phyloP scores from a whole-genome alignment of 2,113 vertebrate species.

The Nerophis lumbriciformis region DNA sequence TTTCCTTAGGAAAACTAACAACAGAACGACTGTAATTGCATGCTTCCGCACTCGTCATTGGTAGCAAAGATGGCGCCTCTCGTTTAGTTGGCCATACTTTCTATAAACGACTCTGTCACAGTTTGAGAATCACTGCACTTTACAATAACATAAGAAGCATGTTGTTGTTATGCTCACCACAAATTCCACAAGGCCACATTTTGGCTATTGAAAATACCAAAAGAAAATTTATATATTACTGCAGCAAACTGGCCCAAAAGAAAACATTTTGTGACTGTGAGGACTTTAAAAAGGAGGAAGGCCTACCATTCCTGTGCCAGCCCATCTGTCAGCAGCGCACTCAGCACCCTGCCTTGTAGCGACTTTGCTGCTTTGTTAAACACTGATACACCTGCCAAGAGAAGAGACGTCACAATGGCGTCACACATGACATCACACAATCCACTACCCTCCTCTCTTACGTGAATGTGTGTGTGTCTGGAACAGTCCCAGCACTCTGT shows the following conservation, averaged over 20 bases:
- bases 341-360: conserved; percentile 73
- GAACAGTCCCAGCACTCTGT: conserved; percentile 79
- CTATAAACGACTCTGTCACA: too few species aligned
- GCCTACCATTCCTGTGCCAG: conserved; percentile 67
- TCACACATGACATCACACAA: background rate
- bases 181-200: too few species aligned
- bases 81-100: too few species aligned
- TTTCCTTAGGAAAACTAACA: too few species aligned
- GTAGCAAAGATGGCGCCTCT: too few species aligned
- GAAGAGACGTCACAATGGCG: background rate
- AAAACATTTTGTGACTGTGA: background rate
- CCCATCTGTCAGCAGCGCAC: conserved; percentile 75
- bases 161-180: too few species aligned
- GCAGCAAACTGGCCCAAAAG: background rate
- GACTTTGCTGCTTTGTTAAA: conserved; percentile 75
- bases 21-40: too few species aligned
- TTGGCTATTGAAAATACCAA: too few species aligned
- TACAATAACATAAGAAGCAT: too few species aligned
- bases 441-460: conserved; percentile 35
- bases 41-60: too few species aligned
- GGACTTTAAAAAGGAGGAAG: conserved; percentile 11
- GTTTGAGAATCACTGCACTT: too few species aligned
- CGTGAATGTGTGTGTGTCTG: conserved; percentile 62
- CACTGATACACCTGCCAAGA: conserved; percentile 60
- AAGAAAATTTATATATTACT: background rate